A percentile compares a stretch with the other conserved stretches of the same genome.
phyloP scores from a whole-genome alignment of 2,888 invertebrate species.

The Drosophila helvetica region DNA sequence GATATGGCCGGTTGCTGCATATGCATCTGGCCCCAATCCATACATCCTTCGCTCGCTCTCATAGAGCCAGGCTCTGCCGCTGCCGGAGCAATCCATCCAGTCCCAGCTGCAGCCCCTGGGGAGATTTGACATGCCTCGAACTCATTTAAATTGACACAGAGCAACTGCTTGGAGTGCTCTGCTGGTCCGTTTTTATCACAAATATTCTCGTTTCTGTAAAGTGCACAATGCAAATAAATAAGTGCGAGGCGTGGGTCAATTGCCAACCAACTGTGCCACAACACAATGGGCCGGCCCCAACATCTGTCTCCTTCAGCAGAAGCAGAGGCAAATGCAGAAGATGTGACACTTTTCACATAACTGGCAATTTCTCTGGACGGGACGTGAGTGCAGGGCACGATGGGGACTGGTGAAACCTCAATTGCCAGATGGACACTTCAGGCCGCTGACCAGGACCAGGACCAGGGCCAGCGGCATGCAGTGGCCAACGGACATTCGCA shows the following conservation, averaged over 20 bases:
- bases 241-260: conserved; percentile 30
- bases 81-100: background rate
- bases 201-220: conserved; percentile 57
- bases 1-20: conserved; percentile 17
- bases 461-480: conserved; percentile 8
- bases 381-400: background rate
- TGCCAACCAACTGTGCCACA: conserved; percentile 21
- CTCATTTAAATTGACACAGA: conserved; percentile 54
- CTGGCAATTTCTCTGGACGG: conserved; percentile 26
- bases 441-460: conserved; percentile 10
- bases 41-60: background rate
- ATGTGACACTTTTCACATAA: conserved; percentile 50
- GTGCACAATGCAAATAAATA: conserved; percentile 65
- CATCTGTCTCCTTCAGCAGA: conserved; percentile 38
- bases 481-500: conserved; percentile 34
- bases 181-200: conserved; percentile 45
- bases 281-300: conserved; percentile 16
- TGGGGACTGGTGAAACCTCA: conserved; percentile 27
- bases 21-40: conserved; percentile 7
- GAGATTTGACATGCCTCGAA: conserved; percentile 39
- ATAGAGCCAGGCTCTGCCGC: too few relatives aligned
- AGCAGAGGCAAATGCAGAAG: conserved; percentile 4
- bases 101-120: conserved; percentile 6
- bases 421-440: conserved; percentile 43
- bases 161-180: conserved; percentile 16